Conservation (phyloP, 2,888 invertebrate species). For the Acronicta alni region DNA sequence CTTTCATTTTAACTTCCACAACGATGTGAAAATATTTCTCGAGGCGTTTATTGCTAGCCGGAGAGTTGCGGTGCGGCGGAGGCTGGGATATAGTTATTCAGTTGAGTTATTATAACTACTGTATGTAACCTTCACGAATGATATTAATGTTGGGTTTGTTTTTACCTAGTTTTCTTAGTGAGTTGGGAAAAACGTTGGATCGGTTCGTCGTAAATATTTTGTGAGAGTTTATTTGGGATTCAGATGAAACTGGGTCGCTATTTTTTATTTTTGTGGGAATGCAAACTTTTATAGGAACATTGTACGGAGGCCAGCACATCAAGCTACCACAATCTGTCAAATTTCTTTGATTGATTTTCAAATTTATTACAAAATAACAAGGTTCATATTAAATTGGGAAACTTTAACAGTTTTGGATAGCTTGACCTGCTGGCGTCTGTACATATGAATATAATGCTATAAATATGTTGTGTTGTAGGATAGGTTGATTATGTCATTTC, state of each 20-base stretch:
- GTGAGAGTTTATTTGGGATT: neutral
- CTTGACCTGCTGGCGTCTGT: too few species aligned
- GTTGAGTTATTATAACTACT: conserved; percentile 63
- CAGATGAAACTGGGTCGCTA: neutral
- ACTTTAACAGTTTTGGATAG: too few species aligned
- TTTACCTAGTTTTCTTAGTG: conserved; percentile 31
- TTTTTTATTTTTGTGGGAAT: neutral
- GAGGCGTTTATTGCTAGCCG: conserved; percentile 82
- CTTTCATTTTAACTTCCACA: conserved; percentile 88
- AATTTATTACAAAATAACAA: too few species aligned
- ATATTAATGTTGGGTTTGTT: conserved; percentile 42
- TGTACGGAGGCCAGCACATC: too few species aligned
- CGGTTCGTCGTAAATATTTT: conserved; percentile 24
- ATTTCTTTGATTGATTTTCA: too few species aligned
- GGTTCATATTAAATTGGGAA: too few species aligned
- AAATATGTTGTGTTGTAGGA: too few species aligned
- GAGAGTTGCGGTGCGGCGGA: conserved; percentile 75
- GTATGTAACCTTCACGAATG: conserved; percentile 49
- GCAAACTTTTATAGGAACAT: neutral
- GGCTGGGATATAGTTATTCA: conserved; percentile 60
- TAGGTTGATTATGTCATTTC: too few species aligned
- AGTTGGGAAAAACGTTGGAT: conserved; percentile 15
- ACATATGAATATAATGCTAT: too few species aligned
- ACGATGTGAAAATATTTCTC: conserved; percentile 89
- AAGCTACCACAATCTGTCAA: too few species aligned